These are phyloP conservation scores for Eupithecia dodoneata DNA, from an alignment of 2,888 invertebrate species.

Conservation along the genomic window DNA sequence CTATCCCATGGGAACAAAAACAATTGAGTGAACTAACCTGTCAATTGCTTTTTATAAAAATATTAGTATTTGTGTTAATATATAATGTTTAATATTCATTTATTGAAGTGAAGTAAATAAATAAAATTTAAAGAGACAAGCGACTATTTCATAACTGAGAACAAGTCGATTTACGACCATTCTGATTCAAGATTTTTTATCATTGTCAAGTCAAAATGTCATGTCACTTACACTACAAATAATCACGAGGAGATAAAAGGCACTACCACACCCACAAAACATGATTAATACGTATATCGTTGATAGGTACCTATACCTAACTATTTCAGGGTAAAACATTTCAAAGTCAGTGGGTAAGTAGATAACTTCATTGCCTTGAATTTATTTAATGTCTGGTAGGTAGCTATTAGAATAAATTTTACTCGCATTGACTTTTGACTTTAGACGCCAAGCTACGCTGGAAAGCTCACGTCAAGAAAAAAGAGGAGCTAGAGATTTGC, in stretches of 20 bases:
- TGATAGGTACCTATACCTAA: background rate
- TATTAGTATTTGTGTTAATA: no score
- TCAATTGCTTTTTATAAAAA: no score
- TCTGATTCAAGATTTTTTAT: background rate
- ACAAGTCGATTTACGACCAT: background rate
- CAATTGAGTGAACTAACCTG: background rate
- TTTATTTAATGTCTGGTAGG: background rate
- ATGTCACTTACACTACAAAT: background rate
- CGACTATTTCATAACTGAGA: background rate
- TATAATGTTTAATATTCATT: no score
- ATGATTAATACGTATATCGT: background rate
- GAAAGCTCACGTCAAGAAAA: no score
- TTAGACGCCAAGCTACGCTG: no score
- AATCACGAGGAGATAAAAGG: background rate
- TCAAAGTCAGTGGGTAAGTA: slow-evolving; percentile 1
- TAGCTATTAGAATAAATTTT: background rate
- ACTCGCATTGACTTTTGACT: no score
- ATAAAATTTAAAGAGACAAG: background rate
- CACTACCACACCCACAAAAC: slow-evolving; percentile 2
- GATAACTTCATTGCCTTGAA: background rate
- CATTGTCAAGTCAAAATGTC: slow-evolving; percentile 4
- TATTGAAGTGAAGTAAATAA: no score
- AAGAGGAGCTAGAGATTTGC: no score
- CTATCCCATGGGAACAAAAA: no score
- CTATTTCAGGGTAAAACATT: background rate